Evolutionary conservation across 2,888 invertebrate genomes (phyloP), one percentile per base, ranked within the genome.

Genomic region (Netelia fuscicornis): DNA sequence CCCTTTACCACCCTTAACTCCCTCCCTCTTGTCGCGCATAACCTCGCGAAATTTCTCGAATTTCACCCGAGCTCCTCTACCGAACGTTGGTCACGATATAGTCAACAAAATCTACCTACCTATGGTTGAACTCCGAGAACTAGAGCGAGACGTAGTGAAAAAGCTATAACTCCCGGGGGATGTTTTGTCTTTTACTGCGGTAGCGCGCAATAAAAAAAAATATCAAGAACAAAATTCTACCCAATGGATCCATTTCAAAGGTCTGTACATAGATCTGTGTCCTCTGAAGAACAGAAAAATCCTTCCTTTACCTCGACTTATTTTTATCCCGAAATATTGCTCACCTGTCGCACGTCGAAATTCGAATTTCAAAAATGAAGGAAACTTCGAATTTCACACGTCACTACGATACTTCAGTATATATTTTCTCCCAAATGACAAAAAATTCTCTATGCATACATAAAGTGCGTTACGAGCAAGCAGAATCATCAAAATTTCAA

Each of bases 11-110:
- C 67, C 68, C 9, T 58, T 30, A 25, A 54, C 56, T 54, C 23
- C 76, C 58, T 20, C 58, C 58, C 20, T 20, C 17, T 2, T 8
- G 48, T 3, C 70, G 70, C 62, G 76, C 64, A 77, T 77, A 74
- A 85, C 44, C 82, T 68, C 68, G 42, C 60, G 68, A 74, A 77
- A 83, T 80, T 81, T 52, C 37, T 80, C 70, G 80, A 78, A 83
- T 83, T 81, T 78, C 74, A 86, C 74, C 77, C 44, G 11, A 58
- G 65, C 17, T 54, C 72, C 78, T 79, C 74, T 48, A 52, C 44
- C 58, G 56, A 56, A 56, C 52, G 44, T 13, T 20, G 25, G 56
- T 48, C 10, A 30, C 44, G 56, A 30, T 56, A 70, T 23, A 60
- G 20, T 70, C 58, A 23, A 64, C 37, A 44, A 70, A 70, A 67